Conservation (phyloP, 2,113 vertebrate genomes). For the Malurus alboscapulatus region DNA sequence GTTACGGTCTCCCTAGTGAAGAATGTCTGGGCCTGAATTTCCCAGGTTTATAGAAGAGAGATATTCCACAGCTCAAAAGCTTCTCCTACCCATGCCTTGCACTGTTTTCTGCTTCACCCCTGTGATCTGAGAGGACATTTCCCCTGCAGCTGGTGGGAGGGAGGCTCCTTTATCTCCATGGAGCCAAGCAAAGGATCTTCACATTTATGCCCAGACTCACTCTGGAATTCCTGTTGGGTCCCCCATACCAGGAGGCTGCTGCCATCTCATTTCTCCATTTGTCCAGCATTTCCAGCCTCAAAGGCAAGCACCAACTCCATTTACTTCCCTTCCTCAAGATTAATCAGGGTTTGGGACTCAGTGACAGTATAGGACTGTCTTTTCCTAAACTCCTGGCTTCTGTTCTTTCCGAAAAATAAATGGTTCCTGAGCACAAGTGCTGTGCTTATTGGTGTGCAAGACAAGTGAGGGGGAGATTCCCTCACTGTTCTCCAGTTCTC, state of each 20-base stretch:
- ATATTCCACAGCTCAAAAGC: neutral
- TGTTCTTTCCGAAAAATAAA: neutral
- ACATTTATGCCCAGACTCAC: neutral
- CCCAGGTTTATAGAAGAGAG: neutral
- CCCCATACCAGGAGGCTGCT: neutral
- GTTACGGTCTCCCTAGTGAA: neutral
- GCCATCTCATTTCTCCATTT: rapidly evolving
- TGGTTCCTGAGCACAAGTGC: neutral
- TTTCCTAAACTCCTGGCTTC: neutral
- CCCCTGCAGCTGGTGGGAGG: neutral
- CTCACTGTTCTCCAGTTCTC: neutral
- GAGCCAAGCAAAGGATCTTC: neutral
- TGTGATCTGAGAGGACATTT: neutral
- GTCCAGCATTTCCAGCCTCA: neutral
- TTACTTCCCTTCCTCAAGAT: neutral
- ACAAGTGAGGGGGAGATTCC: neutral
- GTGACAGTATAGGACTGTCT: neutral
- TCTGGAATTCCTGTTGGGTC: neutral
- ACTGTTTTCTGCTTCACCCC: neutral
- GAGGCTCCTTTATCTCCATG: neutral
- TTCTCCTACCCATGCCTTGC: rapidly evolving
- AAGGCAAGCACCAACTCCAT: neutral
- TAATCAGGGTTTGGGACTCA: neutral
- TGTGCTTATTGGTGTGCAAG: neutral
- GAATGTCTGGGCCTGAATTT: neutral